Base-by-base conservation (phyloP, 1,140 invertebrate genomes). In the Lepidurus packardi region DNA sequence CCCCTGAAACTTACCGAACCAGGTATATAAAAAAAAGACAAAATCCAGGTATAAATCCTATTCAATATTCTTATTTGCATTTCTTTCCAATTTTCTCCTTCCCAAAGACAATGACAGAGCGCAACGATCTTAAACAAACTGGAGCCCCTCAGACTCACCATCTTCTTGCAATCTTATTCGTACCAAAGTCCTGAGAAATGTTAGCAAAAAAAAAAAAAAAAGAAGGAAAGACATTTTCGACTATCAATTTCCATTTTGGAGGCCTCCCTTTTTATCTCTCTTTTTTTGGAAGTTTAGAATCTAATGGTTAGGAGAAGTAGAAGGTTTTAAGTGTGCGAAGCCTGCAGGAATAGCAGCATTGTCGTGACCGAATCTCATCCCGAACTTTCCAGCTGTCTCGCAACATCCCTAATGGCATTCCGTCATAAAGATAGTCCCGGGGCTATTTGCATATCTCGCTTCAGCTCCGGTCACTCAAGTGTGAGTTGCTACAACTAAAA, bases 291-390 rank as follows among this genome's bases (percentile, higher is more conserved):
- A 7, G 53, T 16, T 65, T 13, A 11, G 53, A 65, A 65, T 65
- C 53, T 47, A 16, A n/a, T 21, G 6, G 53, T 21, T 65, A 21
- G 16, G 53, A 65, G 53, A 65, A 65, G 53, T 65, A 65, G 53
- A 65, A 65, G 21, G 53, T 65, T 65, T 65, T 65, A n/a, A 21
- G 21, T 65, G 53, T 21, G 34, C 53, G 21, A 65, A 65, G 53
- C 53, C 53, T 65, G 16, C 53, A 65, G 53, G 53, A 65, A 65
- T 65, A 65, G 53, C 16, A 65, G 53, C 16, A 65, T 65, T 65
- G 45, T 77, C 76, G 76, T 77, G 76, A 77, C 76, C 43, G 76
- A 77, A 34, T 77, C 76, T 77, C 76, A 77, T 77, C 45, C 34
- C 65, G 42, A 45, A 42, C 43, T 77, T 34, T 77, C n/a, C 76